A percentile compares a stretch with the other conserved stretches of the same genome.
Evolutionary conservation across 2,888 invertebrate genomes (phyloP).

Genomic region (Eupithecia inturbata): DNA sequence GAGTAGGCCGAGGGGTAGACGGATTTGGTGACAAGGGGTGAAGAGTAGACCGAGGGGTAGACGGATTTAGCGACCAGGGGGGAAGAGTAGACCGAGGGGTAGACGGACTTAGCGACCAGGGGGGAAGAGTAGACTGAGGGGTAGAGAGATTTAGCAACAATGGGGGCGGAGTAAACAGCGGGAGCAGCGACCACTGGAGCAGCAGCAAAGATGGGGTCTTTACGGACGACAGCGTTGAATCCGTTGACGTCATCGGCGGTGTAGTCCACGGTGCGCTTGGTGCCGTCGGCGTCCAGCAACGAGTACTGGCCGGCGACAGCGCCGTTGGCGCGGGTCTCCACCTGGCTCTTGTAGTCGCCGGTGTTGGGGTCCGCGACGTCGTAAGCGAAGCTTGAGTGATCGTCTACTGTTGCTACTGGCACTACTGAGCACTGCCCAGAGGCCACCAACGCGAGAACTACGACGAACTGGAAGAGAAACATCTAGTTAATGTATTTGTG

Average conservation of each 20-base stretch:
- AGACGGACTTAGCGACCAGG: slow-evolving; percentile 33
- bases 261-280: slow-evolving; percentile 82
- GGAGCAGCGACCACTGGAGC: slow-evolving; percentile 51
- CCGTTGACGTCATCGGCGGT: slow-evolving; percentile 79
- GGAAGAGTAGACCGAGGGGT: slow-evolving; percentile 31
- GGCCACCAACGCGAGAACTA: slow-evolving; percentile 68
- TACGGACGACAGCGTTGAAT: slow-evolving; percentile 83
- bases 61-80: slow-evolving; percentile 26
- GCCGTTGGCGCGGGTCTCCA: slow-evolving; percentile 78
- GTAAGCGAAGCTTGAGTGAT: slow-evolving; percentile 78
- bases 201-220: slow-evolving; percentile 69
- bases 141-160: slow-evolving; percentile 5
- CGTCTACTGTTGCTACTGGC: slow-evolving; percentile 65
- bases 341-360: slow-evolving; percentile 83
- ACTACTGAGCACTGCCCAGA: slow-evolving; percentile 67
- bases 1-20: slow-evolving; percentile 21
- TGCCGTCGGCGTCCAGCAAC: slow-evolving; percentile 81
- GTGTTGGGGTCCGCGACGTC: slow-evolving; percentile 82
- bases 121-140: slow-evolving; percentile 26
- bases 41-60: slow-evolving; percentile 18
- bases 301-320: slow-evolving; percentile 82
- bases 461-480: slow-evolving; percentile 56
- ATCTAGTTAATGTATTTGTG: not conserved
- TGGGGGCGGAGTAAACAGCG: slow-evolving; percentile 46
- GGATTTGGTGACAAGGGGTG: slow-evolving; percentile 25